phyloP scores from a whole-genome alignment of 1,140 invertebrate genomes.

The Phocides pigmalion region DNA sequence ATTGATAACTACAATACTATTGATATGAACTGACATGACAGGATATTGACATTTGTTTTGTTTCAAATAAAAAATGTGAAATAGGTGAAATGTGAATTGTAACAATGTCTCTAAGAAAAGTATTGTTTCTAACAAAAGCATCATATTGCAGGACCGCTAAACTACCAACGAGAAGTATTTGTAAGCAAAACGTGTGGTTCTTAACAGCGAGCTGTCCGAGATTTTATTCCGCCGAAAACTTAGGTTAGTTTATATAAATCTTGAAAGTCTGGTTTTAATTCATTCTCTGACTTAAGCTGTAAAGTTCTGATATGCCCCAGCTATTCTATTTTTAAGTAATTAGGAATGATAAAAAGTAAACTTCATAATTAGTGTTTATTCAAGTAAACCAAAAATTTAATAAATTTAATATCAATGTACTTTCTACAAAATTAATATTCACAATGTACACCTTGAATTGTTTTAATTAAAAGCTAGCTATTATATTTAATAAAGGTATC shows the following conservation, averaged over 20 bases:
- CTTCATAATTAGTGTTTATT: no score
- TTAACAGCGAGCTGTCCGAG: conserved; percentile 57
- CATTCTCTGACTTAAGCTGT: no score
- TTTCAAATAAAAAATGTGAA: conserved; percentile 65
- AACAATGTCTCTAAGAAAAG: conserved; percentile 75
- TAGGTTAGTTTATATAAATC: conserved; percentile 68
- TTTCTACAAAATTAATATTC: no score
- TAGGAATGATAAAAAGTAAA: neutral
- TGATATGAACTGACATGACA: neutral
- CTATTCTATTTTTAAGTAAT: neutral
- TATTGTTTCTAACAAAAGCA: conserved; percentile 62
- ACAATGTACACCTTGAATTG: no score
- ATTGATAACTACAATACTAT: no score
- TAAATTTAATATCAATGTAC: no score
- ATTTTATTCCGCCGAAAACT: conserved; percentile 68
- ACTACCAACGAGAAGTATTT: conserved; percentile 55
- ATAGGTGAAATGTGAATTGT: conserved; percentile 57
- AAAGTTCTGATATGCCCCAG: neutral
- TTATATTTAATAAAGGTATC: no score
- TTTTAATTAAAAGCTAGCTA: no score
- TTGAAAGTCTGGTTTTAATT: conserved; percentile 7
- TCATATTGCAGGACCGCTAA: conserved; percentile 55
- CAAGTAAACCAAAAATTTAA: no score
- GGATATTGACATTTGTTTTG: conserved; percentile 36
- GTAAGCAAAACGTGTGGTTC: conserved; percentile 61